Percentiles rank a stretch among this genome's conserved stretches.
These are phyloP conservation scores for Lasiommata megera DNA, from an alignment of 2,888 invertebrate genomes.

Conservation along the genomic window DNA sequence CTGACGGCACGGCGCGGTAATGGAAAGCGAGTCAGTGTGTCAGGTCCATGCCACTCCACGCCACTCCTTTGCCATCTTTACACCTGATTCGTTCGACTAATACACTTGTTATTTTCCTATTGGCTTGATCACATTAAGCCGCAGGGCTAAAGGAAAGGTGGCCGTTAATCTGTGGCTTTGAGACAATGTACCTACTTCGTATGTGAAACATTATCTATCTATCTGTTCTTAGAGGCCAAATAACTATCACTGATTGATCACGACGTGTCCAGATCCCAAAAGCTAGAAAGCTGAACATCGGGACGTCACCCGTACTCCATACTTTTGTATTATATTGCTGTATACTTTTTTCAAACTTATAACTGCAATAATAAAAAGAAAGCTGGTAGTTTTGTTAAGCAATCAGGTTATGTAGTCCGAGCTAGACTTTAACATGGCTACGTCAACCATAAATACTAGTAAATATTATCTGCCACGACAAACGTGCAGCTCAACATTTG, in stretches of 20 bases:
- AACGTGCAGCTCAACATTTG: slow-evolving; percentile 35
- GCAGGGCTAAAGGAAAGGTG: slow-evolving; percentile 9
- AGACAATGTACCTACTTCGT: neutral
- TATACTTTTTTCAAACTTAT: too few species aligned
- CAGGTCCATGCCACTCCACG: slow-evolving; percentile 43
- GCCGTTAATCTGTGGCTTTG: neutral
- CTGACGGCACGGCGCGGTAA: slow-evolving; percentile 34
- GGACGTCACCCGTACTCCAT: too few species aligned
- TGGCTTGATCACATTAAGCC: slow-evolving; percentile 4
- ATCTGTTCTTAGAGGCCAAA: neutral
- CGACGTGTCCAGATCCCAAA: neutral
- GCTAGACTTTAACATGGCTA: slow-evolving; percentile 33
- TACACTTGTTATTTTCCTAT: slow-evolving; percentile 35
- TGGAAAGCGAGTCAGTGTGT: slow-evolving; percentile 82
- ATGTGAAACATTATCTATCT: neutral
- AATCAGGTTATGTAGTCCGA: slow-evolving; percentile 45
- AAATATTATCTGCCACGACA: slow-evolving; percentile 25
- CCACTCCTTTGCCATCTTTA: slow-evolving; percentile 43
- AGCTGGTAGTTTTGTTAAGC: slow-evolving; percentile 33
- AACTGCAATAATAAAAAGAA: slow-evolving; percentile 13
- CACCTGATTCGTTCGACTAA: slow-evolving; percentile 51
- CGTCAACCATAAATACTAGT: slow-evolving; percentile 44
- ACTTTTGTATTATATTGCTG: too few species aligned
- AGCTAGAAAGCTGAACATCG: neutral
- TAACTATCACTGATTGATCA: neutral